phyloP scores from a whole-genome alignment of 2,797 vertebrate species.

The Presbytis comata region DNA sequence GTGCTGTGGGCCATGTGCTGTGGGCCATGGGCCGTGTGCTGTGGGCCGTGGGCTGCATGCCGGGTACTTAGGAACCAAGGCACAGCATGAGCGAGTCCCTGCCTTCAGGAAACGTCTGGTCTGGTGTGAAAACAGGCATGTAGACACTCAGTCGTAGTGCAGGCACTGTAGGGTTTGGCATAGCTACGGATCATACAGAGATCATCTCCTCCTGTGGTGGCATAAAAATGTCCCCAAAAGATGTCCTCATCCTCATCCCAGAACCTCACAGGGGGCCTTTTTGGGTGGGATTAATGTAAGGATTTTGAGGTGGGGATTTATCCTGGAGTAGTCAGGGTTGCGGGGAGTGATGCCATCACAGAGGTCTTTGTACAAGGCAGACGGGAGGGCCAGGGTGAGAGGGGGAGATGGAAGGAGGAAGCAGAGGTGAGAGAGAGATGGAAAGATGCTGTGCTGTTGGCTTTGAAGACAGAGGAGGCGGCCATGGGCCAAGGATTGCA shows the following conservation, averaged over 20 bases:
- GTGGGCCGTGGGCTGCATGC: neutral
- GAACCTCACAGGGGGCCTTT: neutral
- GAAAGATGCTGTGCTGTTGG: neutral
- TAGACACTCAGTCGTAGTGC: rapidly evolving
- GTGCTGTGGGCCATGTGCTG: rapidly evolving
- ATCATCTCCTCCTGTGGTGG: neutral
- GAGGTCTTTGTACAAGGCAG: neutral
- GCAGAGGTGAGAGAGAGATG: neutral
- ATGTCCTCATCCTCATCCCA: too few relatives aligned
- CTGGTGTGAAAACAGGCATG: neutral
- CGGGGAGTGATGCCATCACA: rapidly evolving
- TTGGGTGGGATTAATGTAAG: neutral
- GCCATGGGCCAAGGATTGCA: too few relatives aligned
- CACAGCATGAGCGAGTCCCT: neutral
- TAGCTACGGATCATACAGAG: neutral
- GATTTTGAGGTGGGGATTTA: too few relatives aligned
- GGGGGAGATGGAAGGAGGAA: neutral
- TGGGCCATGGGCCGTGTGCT: too few relatives aligned
- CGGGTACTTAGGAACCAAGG: neutral
- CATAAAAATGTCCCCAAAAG: neutral
- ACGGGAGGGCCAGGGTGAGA: neutral
- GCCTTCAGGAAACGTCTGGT: neutral
- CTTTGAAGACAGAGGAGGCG: neutral
- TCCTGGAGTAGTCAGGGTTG: too few relatives aligned
- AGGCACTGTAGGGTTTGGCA: neutral